Evolutionary conservation across 2,797 vertebrate species (phyloP).

Genomic region (Amazona ochrocephala): DNA sequence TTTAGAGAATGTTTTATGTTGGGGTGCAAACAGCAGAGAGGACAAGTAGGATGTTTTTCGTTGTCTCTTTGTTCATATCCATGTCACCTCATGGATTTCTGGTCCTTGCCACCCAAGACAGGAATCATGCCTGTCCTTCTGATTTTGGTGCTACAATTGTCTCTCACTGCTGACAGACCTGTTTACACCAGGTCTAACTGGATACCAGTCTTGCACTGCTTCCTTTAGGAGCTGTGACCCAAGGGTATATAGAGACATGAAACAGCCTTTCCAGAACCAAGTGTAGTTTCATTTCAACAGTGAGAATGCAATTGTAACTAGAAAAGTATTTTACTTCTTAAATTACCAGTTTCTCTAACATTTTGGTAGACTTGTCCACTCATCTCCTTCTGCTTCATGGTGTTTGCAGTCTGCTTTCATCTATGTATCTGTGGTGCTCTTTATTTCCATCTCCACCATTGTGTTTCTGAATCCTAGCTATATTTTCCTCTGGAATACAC

Average conservation of each 20-base stretch:
- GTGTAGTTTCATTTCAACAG: not conserved
- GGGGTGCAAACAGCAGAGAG: not conserved
- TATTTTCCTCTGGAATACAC: not conserved
- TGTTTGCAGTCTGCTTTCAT: not conserved
- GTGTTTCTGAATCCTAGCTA: not conserved
- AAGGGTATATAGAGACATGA: not conserved
- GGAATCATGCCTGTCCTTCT: not conserved
- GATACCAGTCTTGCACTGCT: not conserved
- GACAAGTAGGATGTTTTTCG: not conserved
- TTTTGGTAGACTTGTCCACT: not conserved
- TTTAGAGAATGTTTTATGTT: not conserved
- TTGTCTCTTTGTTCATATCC: not conserved
- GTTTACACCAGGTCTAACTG: not conserved
- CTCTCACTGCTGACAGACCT: not conserved
- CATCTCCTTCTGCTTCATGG: not conserved
- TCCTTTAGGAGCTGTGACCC: not conserved
- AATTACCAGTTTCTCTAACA: not conserved
- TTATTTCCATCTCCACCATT: not conserved
- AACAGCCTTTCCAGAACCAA: not conserved
- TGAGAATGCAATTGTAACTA: not conserved
- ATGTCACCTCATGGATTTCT: not conserved
- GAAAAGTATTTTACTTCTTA: not conserved
- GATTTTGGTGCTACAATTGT: not conserved
- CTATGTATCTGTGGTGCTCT: not conserved
- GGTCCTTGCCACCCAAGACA: not conserved